Conservation (phyloP, 2,888 invertebrate genomes). For the Drosophila borealis region DNA sequence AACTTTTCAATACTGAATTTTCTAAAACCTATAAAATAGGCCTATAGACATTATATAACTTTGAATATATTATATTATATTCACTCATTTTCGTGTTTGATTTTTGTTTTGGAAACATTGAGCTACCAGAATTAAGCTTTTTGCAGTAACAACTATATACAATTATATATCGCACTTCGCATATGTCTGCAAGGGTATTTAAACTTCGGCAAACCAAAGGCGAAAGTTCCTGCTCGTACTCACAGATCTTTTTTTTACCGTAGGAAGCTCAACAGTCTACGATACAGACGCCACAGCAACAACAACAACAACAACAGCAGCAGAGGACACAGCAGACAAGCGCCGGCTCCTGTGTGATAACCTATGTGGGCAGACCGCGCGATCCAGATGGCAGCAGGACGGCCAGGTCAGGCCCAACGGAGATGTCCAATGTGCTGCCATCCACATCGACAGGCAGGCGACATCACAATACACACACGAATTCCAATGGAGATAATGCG, state of each 20-base stretch:
- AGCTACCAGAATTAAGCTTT: background rate
- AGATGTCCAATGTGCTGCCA: constrained; percentile 35
- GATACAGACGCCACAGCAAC: constrained; percentile 11
- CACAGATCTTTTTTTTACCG: background rate
- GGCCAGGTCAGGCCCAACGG: constrained; percentile 23
- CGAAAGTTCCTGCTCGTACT: background rate
- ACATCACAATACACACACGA: constrained; percentile 27
- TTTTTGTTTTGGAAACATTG: constrained; percentile 1
- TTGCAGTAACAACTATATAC: background rate
- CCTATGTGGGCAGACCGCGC: constrained; percentile 69
- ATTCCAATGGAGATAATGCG: constrained; percentile 47
- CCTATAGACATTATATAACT: background rate
- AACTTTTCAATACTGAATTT: background rate
- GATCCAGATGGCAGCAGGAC: constrained; percentile 22
- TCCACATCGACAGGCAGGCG: constrained; percentile 57
- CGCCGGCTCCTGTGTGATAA: constrained; percentile 64
- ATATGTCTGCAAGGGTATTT: constrained; percentile 8
- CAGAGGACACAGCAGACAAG: constrained; percentile 45
- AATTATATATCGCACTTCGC: background rate
- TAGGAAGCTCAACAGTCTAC: constrained; percentile 27
- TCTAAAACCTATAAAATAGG: background rate
- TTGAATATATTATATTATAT: background rate
- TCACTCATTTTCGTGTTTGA: background rate
- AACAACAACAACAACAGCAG: constrained; percentile 7
- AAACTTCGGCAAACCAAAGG: background rate